phyloP scores from a whole-genome alignment of 2,888 invertebrate genomes.

The Plagodis dolabraria region DNA sequence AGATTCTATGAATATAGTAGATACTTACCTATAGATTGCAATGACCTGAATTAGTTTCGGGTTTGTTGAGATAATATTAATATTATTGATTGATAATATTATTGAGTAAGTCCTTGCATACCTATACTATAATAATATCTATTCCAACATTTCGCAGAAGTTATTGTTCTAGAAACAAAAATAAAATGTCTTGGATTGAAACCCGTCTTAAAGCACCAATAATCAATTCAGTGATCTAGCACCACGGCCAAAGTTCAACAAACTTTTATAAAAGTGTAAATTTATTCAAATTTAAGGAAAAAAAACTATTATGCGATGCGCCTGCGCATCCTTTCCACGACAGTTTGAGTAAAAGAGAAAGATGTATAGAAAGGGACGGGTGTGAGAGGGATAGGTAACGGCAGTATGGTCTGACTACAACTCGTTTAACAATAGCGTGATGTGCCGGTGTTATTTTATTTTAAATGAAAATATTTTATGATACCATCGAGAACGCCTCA shows the following conservation, averaged over 20 bases:
- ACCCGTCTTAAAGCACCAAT: conserved; percentile 9
- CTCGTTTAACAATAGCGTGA: conserved; percentile 64
- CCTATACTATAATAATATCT: no score
- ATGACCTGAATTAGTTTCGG: no score
- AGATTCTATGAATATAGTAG: no score
- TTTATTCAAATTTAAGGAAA: conserved; percentile 78
- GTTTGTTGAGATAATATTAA: no score
- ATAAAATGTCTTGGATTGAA: no score
- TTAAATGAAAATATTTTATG: not conserved
- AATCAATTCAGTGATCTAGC: conserved; percentile 42
- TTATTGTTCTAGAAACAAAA: no score
- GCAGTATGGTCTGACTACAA: conserved; percentile 41
- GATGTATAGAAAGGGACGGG: conserved; percentile 19
- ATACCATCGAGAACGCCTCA: no score
- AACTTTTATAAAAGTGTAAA: conserved; percentile 74
- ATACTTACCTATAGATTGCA: no score
- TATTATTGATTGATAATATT: no score
- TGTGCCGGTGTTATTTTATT: conserved; percentile 14
- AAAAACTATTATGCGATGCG: conserved; percentile 61
- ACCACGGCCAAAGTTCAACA: conserved; percentile 56
- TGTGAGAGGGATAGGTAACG: conserved; percentile 39
- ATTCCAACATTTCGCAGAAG: no score
- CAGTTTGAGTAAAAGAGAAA: conserved; percentile 44
- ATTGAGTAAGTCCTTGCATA: no score
- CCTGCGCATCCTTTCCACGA: conserved; percentile 69